phyloP scores from a whole-genome alignment of 2,113 vertebrate genomes.

The Apteryx owenii region DNA sequence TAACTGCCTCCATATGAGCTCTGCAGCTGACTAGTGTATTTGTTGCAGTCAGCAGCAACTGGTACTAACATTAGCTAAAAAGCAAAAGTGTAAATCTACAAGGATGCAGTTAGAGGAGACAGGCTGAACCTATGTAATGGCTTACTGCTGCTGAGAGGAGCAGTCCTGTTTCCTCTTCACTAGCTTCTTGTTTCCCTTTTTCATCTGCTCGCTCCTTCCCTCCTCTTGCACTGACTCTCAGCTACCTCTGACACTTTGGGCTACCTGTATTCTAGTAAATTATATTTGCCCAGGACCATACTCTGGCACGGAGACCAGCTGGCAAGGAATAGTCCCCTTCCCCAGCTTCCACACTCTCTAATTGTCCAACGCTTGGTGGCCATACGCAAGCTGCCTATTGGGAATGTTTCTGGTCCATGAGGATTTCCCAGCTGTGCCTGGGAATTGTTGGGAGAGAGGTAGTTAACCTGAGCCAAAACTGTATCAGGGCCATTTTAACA shows the following conservation, averaged over 20 bases:
- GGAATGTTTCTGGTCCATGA: not conserved
- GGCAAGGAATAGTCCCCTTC: not conserved
- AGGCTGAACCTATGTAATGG: not conserved
- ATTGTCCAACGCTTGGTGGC: not conserved
- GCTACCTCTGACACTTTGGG: not conserved
- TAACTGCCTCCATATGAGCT: not conserved
- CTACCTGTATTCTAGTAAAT: not conserved
- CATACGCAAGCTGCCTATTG: not conserved
- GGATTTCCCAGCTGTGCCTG: constrained; percentile 28
- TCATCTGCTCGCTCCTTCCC: not conserved
- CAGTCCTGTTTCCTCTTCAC: not conserved
- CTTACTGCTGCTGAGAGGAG: not conserved
- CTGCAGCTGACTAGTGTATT: not conserved
- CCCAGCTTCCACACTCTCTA: not conserved
- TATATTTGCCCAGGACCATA: not conserved
- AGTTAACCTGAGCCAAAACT: constrained; percentile 36
- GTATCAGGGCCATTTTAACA: not conserved
- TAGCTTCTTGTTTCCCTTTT: not conserved
- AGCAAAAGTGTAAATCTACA: not conserved
- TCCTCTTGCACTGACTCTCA: not conserved
- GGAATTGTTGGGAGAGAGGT: not conserved
- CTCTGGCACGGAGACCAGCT: not conserved
- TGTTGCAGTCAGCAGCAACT: not conserved
- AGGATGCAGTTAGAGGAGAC: not conserved
- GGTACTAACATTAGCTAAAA: not conserved